phyloP scores from a whole-genome alignment of 2,113 vertebrate genomes.

The Corythaixoides concolor region DNA sequence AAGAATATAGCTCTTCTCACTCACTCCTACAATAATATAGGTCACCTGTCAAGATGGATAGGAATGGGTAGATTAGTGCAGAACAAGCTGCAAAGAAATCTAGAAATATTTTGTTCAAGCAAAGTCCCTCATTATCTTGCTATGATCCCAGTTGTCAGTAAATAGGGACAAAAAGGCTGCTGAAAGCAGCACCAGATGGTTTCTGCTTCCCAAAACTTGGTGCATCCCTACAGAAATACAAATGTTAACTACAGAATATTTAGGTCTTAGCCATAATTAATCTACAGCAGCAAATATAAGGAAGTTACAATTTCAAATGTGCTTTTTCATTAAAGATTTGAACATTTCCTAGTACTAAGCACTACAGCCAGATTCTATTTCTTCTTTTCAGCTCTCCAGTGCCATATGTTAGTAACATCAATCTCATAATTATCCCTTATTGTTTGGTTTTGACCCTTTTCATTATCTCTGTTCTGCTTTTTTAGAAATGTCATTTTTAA shows the following conservation, averaged over 20 bases:
- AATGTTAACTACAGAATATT: background rate
- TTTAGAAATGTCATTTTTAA: background rate
- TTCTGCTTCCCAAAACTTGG: background rate
- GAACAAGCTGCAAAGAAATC: background rate
- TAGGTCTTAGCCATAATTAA: background rate
- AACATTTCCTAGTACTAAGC: background rate
- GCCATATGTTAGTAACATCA: background rate
- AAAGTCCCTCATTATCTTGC: background rate
- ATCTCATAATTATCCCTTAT: background rate
- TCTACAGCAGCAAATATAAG: background rate
- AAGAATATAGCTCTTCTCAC: background rate
- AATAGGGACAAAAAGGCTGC: background rate
- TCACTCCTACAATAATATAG: background rate
- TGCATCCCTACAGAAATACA: background rate
- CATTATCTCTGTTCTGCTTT: background rate
- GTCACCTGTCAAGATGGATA: background rate
- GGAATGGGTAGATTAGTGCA: background rate
- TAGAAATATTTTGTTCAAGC: background rate
- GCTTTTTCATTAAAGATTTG: background rate
- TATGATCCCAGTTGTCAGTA: background rate
- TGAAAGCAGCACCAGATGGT: background rate
- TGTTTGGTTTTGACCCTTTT: background rate
- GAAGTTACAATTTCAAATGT: background rate
- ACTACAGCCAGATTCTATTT: background rate
- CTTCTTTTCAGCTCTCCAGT: background rate